Base-by-base conservation (phyloP, 2,888 invertebrate genomes). In the Ornithoptera alexandrae region DNA sequence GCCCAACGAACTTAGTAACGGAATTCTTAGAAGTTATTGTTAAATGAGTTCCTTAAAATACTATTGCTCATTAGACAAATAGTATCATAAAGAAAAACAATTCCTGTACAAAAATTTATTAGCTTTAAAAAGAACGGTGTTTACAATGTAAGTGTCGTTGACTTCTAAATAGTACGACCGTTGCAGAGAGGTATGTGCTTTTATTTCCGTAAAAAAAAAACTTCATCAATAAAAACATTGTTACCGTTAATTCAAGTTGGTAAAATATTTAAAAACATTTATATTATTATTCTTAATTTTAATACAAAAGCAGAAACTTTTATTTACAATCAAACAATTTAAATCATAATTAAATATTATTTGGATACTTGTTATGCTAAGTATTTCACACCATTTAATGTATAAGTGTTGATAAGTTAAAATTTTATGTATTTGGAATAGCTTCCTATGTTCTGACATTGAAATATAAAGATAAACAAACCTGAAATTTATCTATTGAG, bases 111-210 rank as follows among this genome's bases (percentile, higher is more conserved):
- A 22, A 58, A 58, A 56, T 5, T 56, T 56, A 8, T 58, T 58
- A 22, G 57, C 57, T 24, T 58, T 15, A 68, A 68, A n/a, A 64
- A 69, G 59, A 65, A 64, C 65, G 69, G 67, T 66, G 72, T 69
- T 68, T 72, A 70, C 73, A 72, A 75, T 18, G 36, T 62, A 56
- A 67, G 65, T 79, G 86, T 84, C 85, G 80, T 82, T 85, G 87
- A 84, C 85, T 82, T 74, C 71, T 80, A 82, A 82, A 82, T 82
- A 78, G 83, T 79, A 71, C 80, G 78, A 81, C 82, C 81, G 83
- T 81, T 86, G 81, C 71, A 71, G 65, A 71, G 65, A 71, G 73
- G 65, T 72, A 73, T 65, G 66, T 65, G 66, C 78, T 77, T 79
- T 74, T 71, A 61, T 77, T 78, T 74, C 69, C 71, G 72, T 76